Evolutionary conservation across 2,113 vertebrate species (phyloP).

Genomic region (Hemibagrus wyckioides): DNA sequence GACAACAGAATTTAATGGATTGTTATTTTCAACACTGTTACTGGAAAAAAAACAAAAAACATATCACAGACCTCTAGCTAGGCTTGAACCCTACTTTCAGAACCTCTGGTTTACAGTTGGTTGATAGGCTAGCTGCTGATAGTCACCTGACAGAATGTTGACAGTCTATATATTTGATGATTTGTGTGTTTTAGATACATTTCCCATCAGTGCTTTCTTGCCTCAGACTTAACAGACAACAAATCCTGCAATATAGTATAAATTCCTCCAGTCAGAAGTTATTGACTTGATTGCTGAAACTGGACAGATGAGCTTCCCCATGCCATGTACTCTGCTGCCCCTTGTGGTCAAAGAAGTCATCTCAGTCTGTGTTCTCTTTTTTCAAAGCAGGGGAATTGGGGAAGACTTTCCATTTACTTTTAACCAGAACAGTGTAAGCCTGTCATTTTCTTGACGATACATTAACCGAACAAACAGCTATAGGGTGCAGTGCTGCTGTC

Average conservation of each 20-base stretch:
- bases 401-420: constrained; percentile 37
- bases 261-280: not conserved
- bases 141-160: not conserved
- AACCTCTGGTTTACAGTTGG: not conserved
- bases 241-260: not conserved
- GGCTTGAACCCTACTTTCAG: not conserved
- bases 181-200: not conserved
- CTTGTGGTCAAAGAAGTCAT: constrained; percentile 57
- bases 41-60: not conserved
- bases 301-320: constrained; percentile 13
- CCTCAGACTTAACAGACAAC: not conserved
- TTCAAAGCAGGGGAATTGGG: constrained; percentile 2
- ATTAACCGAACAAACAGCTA: constrained; percentile 48
- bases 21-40: not conserved
- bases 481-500: constrained; percentile 33
- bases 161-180: not conserved
- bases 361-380: not conserved
- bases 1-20: not conserved
- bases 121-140: not conserved
- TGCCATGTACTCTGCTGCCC: constrained; percentile 68
- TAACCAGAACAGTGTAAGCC: constrained; percentile 32
- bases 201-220: not conserved
- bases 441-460: constrained; percentile 45
- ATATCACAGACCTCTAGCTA: not conserved
- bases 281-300: constrained; percentile 9